These are phyloP conservation scores for Pseudoips prasinana DNA, from an alignment of 2,888 invertebrate species.

Conservation along the genomic window DNA sequence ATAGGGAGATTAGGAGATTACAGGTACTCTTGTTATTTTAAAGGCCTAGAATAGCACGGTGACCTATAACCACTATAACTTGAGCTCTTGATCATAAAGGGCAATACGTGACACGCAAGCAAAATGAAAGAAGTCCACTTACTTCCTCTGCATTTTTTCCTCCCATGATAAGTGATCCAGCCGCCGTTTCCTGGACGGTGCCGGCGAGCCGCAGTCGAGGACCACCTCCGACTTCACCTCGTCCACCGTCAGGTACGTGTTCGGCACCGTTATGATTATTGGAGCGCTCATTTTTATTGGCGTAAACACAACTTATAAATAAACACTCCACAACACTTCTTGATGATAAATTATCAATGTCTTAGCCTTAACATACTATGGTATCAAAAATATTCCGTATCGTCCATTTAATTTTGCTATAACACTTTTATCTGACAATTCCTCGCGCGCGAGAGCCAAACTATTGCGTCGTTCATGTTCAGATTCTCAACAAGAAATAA, in stretches of 20 bases:
- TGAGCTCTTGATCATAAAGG: slow-evolving; percentile 15
- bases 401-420: slow-evolving; percentile 42
- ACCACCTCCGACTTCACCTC: slow-evolving; percentile 56
- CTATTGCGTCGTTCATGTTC: slow-evolving; percentile 70
- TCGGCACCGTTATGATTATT: slow-evolving; percentile 77
- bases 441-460: slow-evolving; percentile 48
- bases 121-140: slow-evolving; percentile 59
- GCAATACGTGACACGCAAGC: slow-evolving; percentile 49
- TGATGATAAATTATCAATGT: slow-evolving; percentile 33
- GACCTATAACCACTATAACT: slow-evolving; percentile 18
- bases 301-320: slow-evolving; percentile 41
- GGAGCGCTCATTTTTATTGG: slow-evolving; percentile 70
- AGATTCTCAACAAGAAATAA: slow-evolving; percentile 54
- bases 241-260: slow-evolving; percentile 64
- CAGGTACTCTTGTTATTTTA: too few relatives aligned
- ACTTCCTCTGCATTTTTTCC: slow-evolving; percentile 94
- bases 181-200: slow-evolving; percentile 84
- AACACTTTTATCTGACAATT: slow-evolving; percentile 54
- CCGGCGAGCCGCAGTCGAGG: slow-evolving; percentile 52
- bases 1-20: too few relatives aligned
- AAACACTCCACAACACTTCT: slow-evolving; percentile 44
- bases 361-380: slow-evolving; percentile 62
- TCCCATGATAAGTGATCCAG: slow-evolving; percentile 93
- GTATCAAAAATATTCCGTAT: slow-evolving; percentile 39
- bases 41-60: too few relatives aligned